Conservation (phyloP, 2,113 vertebrate genomes). For the Phylloscopus whistleri region DNA sequence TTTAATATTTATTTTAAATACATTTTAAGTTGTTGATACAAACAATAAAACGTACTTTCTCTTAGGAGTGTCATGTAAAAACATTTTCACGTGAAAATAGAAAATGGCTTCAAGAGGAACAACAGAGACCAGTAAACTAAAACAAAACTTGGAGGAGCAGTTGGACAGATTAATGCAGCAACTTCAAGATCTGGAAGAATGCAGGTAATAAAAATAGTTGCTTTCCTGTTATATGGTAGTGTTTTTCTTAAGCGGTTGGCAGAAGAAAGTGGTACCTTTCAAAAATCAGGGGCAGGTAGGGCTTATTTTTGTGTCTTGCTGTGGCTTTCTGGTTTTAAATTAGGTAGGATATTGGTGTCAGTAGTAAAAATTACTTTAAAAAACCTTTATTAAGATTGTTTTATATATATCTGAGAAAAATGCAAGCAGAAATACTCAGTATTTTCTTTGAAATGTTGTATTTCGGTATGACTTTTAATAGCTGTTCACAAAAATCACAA, state of each 20-base stretch:
- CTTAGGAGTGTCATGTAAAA: constrained; percentile 31
- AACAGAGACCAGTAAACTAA: constrained; percentile 91
- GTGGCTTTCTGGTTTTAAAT: not conserved
- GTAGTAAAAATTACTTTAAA: not conserved
- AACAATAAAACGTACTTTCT: not conserved
- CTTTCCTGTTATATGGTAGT: not conserved
- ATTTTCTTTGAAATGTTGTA: not conserved
- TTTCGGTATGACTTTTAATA: not conserved
- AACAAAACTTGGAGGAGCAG: constrained; percentile 96
- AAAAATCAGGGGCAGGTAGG: not conserved
- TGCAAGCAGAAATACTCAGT: not conserved
- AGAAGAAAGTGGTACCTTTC: not conserved
- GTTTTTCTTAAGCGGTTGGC: not conserved
- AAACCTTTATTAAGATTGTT: not conserved
- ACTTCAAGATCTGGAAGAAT: constrained; percentile 94
- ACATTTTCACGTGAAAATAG: constrained; percentile 25
- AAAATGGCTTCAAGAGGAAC: constrained; percentile 95
- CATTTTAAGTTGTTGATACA: not conserved
- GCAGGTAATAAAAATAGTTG: constrained; percentile 79
- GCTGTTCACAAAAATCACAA: not conserved
- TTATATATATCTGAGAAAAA: not conserved
- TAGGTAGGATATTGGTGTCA: not conserved
- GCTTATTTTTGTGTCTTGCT: not conserved
- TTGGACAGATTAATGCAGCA: constrained; percentile 96
- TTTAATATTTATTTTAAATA: not conserved